Base-by-base conservation (phyloP, 2,888 invertebrate species). In the Bibio marci region DNA sequence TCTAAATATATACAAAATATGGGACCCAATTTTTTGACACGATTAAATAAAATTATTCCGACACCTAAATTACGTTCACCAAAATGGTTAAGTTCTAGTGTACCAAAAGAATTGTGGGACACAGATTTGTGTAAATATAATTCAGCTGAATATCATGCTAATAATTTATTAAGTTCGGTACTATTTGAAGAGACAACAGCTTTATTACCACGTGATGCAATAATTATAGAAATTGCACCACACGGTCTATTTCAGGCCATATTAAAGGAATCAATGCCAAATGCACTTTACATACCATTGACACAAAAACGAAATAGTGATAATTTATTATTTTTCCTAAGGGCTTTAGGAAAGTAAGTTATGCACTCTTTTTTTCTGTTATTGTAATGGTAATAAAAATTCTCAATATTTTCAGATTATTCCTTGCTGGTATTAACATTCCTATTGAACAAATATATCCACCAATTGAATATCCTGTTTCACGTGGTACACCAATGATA, bases 61-160 rank as follows among this genome's bases (percentile, higher is more conserved):
- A 31, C 31, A 13, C 13, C 13, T 13, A 15, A 15, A 3, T 8
- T 15, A 31, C 13, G 87, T 14, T 74, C 79, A 1, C 53, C 64
- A 1, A 72, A 74, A 40, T 90, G 88, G 88, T 58, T 87, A 25
- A 81, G 82, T 41, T 76, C 82, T 0, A 86, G 86, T 0, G 67
- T 83, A 3, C 76, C 79, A 1, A 65, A 66, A 40, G 54, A 31
- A 13, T 14, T 13, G 15, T 83, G 83, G 83, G 67, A 70, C 41
- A 67, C 71, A 1, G 59, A 71, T 0, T 62, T 69, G 33, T 75
- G 78, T 1, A 60, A 65, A 43, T 54, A 67, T 12, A 80, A 76
- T 2, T 83, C 82, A 0, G 81, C 91, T 3, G 86, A 85, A 48
- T 94, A 94, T 56, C 86, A 87, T 53, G 80, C 80, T 2, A 87